Base-by-base conservation (phyloP, 2,113 vertebrate genomes). In the Columba livia region DNA sequence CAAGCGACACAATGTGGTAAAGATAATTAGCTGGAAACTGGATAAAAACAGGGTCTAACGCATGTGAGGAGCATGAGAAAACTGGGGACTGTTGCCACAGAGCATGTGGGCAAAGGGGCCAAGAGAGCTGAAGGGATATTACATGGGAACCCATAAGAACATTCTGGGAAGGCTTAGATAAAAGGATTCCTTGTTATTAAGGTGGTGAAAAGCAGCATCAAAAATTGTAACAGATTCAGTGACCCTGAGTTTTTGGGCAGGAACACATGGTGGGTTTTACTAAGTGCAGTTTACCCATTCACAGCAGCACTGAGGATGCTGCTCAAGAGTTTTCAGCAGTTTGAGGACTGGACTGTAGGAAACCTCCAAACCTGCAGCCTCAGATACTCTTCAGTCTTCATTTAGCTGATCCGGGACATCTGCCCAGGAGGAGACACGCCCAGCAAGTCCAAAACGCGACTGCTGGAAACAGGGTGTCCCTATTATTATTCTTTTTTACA, bases 381-480 rank as follows among this genome's bases (percentile, higher is more conserved):
- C 79, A 75, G 79, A 71, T n/a, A 71, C 53, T 64, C 48, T 72
- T 95, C 69, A 42, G 72, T 93, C 84, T 95, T 94, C 64, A 94
- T 93, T 77, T 73, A 91, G 64, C 67, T 80, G 31, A 77, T 69
- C 15, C 73, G 66, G 87, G 87, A 89, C 87, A 89, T 72, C 34
- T 65, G 80, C 77, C 40, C 90, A 93, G 80, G 75, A 80, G 88
- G 93, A 83, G 67, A 86, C 64, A 88, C 64, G 79, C 66, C 75
- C 77, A 88, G 62, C 42, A 69, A 77, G 42, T 67, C 54, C 54
- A 84, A 79, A 71, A 79, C 60, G 81, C 0, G 5, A 42, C 73
- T 80, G 64, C 50, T 73, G 73, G 73, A 87, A 93, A 73, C 60
- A 73, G 70, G 40, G 54, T 73, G 77, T 70, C 87, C 87, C 54